Evolutionary conservation across 2,888 invertebrate species (phyloP).

Genomic region (Limnephilus auricula): DNA sequence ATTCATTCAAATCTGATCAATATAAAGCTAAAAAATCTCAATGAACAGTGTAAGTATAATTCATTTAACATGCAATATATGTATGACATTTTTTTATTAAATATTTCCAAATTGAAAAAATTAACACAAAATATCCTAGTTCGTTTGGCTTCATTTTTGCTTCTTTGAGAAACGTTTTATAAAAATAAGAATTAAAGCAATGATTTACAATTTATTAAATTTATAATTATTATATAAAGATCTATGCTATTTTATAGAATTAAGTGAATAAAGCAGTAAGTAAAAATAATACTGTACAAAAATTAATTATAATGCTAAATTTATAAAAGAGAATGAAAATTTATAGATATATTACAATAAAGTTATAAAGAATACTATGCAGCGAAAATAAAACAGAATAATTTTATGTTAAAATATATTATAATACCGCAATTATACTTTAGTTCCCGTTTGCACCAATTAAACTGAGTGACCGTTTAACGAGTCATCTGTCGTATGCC

Average conservation of each 20-base stretch:
- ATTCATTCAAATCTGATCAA: background rate
- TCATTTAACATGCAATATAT: background rate
- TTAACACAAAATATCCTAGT: background rate
- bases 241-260: background rate
- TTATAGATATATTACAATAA: background rate
- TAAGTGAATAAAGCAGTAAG: background rate
- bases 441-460: background rate
- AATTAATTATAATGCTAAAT: background rate
- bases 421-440: background rate
- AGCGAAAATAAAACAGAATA: background rate
- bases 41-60: background rate
- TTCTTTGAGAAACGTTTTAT: background rate
- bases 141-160: background rate
- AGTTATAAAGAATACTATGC: background rate
- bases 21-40: background rate
- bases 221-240: background rate
- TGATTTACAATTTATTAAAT: background rate
- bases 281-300: slow-evolving; percentile 24
- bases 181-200: background rate
- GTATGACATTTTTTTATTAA: background rate
- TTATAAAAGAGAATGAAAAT: background rate
- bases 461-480: background rate
- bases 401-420: background rate
- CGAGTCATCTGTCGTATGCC: no score
- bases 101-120: background rate